Evolutionary conservation across 2,888 invertebrate genomes (phyloP).

Genomic region (Epistrophe grossulariae): DNA sequence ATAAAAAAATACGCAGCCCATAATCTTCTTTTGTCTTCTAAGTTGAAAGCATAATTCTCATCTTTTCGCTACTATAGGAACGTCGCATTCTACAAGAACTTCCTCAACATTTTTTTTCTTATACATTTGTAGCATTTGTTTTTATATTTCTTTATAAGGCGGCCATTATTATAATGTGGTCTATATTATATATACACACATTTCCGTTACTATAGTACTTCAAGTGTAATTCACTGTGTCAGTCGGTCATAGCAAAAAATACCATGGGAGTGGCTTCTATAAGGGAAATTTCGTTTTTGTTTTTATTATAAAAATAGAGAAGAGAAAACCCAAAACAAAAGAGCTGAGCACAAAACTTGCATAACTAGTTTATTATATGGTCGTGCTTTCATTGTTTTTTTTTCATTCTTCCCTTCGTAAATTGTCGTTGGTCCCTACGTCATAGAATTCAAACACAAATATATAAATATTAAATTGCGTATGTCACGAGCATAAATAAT

Average conservation of each 20-base stretch:
- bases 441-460: not conserved
- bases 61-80: conserved; percentile 10
- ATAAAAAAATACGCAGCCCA: not conserved
- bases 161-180: not conserved
- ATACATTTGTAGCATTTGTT: not conserved
- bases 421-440: not conserved
- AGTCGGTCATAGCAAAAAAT: conserved; percentile 26
- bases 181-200: conserved; percentile 11
- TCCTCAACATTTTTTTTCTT: conserved; percentile 11
- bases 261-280: conserved; percentile 15
- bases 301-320: conserved; percentile 34
- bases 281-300: conserved; percentile 29
- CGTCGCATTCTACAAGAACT: conserved; percentile 1
- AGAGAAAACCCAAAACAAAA: conserved; percentile 64
- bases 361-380: conserved; percentile 43
- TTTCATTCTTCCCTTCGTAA: conserved; percentile 10
- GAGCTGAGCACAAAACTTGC: conserved; percentile 72
- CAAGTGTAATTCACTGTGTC: conserved; percentile 29
- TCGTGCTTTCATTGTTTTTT: not conserved
- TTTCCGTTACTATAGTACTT: conserved; percentile 19
- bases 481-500: not conserved
- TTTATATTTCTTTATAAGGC: not conserved
- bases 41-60: not conserved
- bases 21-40: not conserved
- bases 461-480: not conserved